Conservation (phyloP, 2,797 vertebrate species). For the Glossophaga mutica region DNA sequence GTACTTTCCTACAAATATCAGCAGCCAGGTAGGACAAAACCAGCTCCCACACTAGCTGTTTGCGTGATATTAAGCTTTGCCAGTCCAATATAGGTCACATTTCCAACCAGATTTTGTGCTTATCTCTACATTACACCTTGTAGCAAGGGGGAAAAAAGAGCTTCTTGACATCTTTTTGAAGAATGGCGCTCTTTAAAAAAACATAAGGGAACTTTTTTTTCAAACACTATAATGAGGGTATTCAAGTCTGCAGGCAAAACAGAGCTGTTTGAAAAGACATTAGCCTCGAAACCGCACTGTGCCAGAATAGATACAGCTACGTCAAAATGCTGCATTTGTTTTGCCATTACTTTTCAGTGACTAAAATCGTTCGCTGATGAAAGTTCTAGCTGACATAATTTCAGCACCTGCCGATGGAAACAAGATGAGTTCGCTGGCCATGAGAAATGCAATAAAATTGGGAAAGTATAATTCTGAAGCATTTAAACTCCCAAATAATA, state of each 20-base stretch:
- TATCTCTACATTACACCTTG: slow-evolving; percentile 73
- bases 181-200: slow-evolving; percentile 72
- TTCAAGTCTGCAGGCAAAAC: slow-evolving; percentile 74
- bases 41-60: slow-evolving; percentile 55
- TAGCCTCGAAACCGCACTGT: slow-evolving; percentile 62
- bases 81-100: slow-evolving; percentile 70
- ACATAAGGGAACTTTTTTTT: slow-evolving; percentile 66
- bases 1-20: slow-evolving; percentile 39
- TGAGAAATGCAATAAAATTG: not conserved
- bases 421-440: not conserved
- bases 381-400: slow-evolving; percentile 66
- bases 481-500: not conserved
- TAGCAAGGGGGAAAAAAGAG: slow-evolving; percentile 54
- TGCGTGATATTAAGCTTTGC: slow-evolving; percentile 61
- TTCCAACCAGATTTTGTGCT: slow-evolving; percentile 75
- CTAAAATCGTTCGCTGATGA: slow-evolving; percentile 60
- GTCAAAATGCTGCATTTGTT: slow-evolving; percentile 64
- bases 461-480: not conserved
- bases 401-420: slow-evolving; percentile 31
- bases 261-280: slow-evolving; percentile 75
- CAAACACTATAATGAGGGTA: slow-evolving; percentile 70
- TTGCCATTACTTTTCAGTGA: slow-evolving; percentile 56
- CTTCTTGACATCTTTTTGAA: slow-evolving; percentile 73
- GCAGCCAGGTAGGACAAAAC: slow-evolving; percentile 44
- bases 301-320: slow-evolving; percentile 21